Base-by-base conservation (phyloP, 2,113 vertebrate species). In the Etheostoma spectabile region DNA sequence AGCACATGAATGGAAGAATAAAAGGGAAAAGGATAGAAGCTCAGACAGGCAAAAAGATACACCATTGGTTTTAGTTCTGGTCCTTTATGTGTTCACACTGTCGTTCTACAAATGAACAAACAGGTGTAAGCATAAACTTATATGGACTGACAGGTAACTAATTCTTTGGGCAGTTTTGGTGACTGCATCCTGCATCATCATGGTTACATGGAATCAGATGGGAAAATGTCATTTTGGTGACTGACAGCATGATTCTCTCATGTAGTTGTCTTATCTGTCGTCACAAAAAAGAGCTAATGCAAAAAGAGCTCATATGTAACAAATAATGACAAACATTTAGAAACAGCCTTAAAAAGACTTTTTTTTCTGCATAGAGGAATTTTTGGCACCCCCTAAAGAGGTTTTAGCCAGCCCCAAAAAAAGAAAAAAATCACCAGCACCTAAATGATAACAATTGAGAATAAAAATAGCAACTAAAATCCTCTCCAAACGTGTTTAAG, bases 1-100 rank as follows among this genome's bases (percentile, higher is more conserved):
- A 71, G 74, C 21, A 61, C 8, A 42, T 60, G 30, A 79, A 79
- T 60, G 38, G 15, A 33, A 45, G 45, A 51, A 22, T n/a, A 55
- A 45, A 42, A 22, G 53, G 52, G 51, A 22, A 19, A 5, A 30
- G 52, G 53, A 70, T 0, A 64, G 53, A 52, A 71, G 61, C 65
- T 83, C 59, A 73, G 38, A 75, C 30, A 61, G 30, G 55, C 65
- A 24, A 46, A 46, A 46, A 24, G 0, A 64, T 16, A 15, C 62
- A 42, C 8, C 6, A 6, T 16, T 66, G 42, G 13, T 65, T 24
- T 69, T n/a, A 53, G 30, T 45, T 27, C 52, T 45, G 21, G 21
- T 71, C 53, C 1, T 7, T 72, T 59, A 16, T 57, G 22, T 8
- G 42, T 60, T 48, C 53, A 27, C 16, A 57, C 33, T n/a, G 48